These are phyloP conservation scores for Centruroides sculpturatus DNA, from an alignment of 1,140 invertebrate genomes.

Conservation along the genomic window DNA sequence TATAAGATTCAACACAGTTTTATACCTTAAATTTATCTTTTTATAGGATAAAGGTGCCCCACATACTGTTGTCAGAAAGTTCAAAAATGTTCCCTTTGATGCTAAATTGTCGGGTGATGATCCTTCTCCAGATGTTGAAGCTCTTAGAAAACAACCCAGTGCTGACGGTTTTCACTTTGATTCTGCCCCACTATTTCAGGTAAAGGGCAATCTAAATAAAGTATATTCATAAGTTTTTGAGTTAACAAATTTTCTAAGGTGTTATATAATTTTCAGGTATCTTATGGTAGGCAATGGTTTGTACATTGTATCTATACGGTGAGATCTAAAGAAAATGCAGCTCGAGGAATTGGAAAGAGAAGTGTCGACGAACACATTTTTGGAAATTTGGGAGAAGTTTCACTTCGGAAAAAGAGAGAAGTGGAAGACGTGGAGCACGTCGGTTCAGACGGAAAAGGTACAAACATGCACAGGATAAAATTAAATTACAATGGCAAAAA, in stretches of 20 bases:
- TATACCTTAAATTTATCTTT: neutral
- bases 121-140: constrained; percentile 15
- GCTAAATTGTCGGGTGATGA: constrained; percentile 26
- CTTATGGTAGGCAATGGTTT: constrained; percentile 30
- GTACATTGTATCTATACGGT: constrained; percentile 30
- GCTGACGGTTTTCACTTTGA: constrained; percentile 30
- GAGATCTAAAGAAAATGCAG: constrained; percentile 20
- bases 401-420: constrained; percentile 6
- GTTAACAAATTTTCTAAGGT: neutral
- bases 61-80: constrained; percentile 21
- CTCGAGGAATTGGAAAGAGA: constrained; percentile 19
- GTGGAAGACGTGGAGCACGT: constrained; percentile 18
- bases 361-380: constrained; percentile 13
- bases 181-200: constrained; percentile 29
- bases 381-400: neutral
- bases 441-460: constrained; percentile 24
- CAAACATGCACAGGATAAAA: constrained; percentile 28
- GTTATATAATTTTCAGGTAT: constrained; percentile 19
- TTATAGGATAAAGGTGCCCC: constrained; percentile 29
- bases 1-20: neutral
- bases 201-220: constrained; percentile 7
- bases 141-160: constrained; percentile 23
- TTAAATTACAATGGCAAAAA: constrained; percentile 9
- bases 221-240: neutral
- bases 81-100: constrained; percentile 26